These are phyloP conservation scores for Syndactyla subalaris DNA, from an alignment of 2,797 vertebrate species.

Conservation along the genomic window DNA sequence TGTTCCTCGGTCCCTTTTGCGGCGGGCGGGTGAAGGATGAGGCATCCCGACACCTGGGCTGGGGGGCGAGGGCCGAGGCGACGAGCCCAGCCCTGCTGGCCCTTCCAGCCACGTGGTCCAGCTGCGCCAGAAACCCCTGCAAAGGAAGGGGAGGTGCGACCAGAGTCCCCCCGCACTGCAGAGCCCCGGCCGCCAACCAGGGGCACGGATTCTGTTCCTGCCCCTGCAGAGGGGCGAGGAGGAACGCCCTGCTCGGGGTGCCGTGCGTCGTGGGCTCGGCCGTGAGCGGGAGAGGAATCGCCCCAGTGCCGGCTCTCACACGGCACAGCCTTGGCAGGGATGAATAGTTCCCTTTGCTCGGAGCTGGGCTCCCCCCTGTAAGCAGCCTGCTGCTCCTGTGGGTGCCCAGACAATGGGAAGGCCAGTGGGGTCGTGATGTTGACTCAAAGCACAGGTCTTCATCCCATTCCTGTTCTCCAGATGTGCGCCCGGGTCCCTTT, in stretches of 20 bases:
- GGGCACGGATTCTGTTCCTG: neutral
- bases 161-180: neutral
- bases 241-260: neutral
- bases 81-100: neutral
- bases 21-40: neutral
- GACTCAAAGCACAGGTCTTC: neutral
- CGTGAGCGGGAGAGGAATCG: fast-evolving
- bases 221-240: neutral
- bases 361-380: too few relatives aligned
- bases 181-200: neutral
- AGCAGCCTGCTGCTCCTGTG: neutral
- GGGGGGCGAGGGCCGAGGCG: neutral
- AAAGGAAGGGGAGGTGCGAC: slow-evolving; percentile 59
- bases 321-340: neutral
- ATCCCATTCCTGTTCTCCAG: fast-evolving
- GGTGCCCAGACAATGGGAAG: fast-evolving
- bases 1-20: neutral
- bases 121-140: slow-evolving; percentile 60
- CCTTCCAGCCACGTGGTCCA: slow-evolving; percentile 29
- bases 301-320: fast-evolving
- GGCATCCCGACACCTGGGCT: neutral
- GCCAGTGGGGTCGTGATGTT: fast-evolving
- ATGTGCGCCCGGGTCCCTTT: fast-evolving
- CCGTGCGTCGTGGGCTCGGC: fast-evolving
- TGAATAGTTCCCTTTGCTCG: too few relatives aligned